Evolutionary conservation across 2,113 vertebrate species (phyloP), one percentile per base, ranked within the genome.

Genomic region (Leptobrachium leishanense): DNA sequence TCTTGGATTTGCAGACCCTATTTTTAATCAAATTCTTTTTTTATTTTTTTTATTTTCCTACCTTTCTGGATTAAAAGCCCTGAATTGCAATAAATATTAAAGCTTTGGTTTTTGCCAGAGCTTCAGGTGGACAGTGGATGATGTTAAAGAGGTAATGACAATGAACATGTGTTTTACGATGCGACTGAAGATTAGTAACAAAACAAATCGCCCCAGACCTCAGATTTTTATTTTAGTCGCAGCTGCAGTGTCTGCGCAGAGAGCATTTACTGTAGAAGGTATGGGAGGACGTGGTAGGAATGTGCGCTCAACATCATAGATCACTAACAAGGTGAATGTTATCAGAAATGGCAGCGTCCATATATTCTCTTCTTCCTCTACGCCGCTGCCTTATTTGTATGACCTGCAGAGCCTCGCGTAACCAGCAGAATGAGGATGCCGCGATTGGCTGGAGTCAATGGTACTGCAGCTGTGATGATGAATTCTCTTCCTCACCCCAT

Each of bases 371-470:
- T 39, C 43, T 54, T 54, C 46, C 50, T 79, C 69, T 44, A 57
- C 63, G 55, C 50, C 43, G 42, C 75, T 39, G 46, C 70, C 70
- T 79, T 73, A 73, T 79, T 79, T 73, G 77, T 79, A 79, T 67
- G 77, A 79, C 77, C 70, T 67, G 63, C 70, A 73, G 71, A 79
- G 70, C 62, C 66, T 79, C 69, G 44, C 20, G 72, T 79, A 44
- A 67, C 70, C 72, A 63, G 12, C 77, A 73, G 44, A 44, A 68
- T 13, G 77, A 73, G 70, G 69, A 65, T 69, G 63, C 70, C 41
- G 40, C 69, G 70, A 20, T 73, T 67, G 63, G 63, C 63, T 67
- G 70, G 43, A 73, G 63, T 73, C 77, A 74, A 44, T 64, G 77
- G 46, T 62, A 40, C 70, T 79, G 77, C 77, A 79, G 77, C 63